Base-by-base conservation (phyloP, 2,888 invertebrate genomes). In the Parascotia fuliginaria region DNA sequence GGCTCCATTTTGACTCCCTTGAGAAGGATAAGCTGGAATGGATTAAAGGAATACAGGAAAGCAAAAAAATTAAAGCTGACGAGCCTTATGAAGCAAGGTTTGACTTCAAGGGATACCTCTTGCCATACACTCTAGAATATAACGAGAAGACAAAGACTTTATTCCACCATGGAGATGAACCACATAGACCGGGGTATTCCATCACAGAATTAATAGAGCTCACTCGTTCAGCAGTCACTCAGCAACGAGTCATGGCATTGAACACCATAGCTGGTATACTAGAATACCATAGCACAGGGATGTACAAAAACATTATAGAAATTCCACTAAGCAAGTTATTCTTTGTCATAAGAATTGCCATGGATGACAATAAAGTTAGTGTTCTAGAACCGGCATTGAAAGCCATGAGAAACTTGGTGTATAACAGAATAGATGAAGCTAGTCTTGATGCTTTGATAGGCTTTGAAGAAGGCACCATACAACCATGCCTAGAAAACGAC, bases 81-180 rank as follows among this genome's bases (percentile, higher is more conserved):
- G 93, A 94, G 65, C 93, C 94, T 2, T 97, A 96, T 79, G 95
- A 96, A 86, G 97, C 97, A 7, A 92, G 95, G 60, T 98, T 98
- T 86, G 95, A 97, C 87, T 97, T 97, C 80, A 94, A 95, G 63
- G 97, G 97, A 2, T 94, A 95, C 66, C 85, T 97, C 0, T 78
- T 97, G 42, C 96, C 97, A 0, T 97, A 95, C 66, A 90, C 93
- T 31, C 92, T 94, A 34, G 94, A 95, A 37, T 93, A 85, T 55
- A 87, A 86, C 57, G 94, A 92, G 41, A 72, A 92, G 48, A 92
- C 92, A 0, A 94, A 95, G 69, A 86, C 93, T 15, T 92, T 99
- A 11, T 98, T 97, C 83, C 97, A 98, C 82, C 99, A 99, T 84
- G 98, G 98, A 0, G 96, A 97, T 61, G 98, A 99, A 81, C 96